Percentiles rank a stretch among this genome's conserved stretches.
Conservation (phyloP, 2,113 vertebrate genomes). For the Bufo gargarizans region DNA sequence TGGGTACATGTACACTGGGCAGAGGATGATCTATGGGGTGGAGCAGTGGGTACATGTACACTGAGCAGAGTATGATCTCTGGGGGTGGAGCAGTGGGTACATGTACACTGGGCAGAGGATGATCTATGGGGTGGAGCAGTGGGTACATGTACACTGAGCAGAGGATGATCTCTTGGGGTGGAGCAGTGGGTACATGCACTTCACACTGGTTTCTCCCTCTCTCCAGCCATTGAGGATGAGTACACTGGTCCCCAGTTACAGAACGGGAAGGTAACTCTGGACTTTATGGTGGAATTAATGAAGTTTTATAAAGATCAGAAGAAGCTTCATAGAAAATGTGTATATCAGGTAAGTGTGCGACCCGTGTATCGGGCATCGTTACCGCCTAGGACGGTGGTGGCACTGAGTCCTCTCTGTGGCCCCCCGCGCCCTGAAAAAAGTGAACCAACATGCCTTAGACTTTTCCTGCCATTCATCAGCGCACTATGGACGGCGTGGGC, state of each 20-base stretch:
- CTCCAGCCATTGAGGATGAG: constrained; percentile 89
- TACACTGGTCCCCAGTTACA: constrained; percentile 90
- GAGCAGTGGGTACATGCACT: neutral
- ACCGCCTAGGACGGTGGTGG: too few relatives aligned
- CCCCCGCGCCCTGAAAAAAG: too few relatives aligned
- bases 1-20: neutral
- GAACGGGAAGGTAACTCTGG: constrained; percentile 82
- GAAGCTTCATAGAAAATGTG: constrained; percentile 93
- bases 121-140: neutral
- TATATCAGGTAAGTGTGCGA: constrained; percentile 82
- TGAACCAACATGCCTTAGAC: too few relatives aligned
- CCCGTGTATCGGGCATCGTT: too few relatives aligned
- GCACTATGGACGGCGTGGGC: too few relatives aligned
- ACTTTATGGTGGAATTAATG: constrained; percentile 94
- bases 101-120: neutral
- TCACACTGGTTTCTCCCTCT: neutral
- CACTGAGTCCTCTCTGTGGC: too few relatives aligned
- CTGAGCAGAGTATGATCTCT: neutral
- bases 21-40: neutral
- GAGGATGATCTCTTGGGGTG: neutral
- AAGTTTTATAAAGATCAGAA: constrained; percentile 93
- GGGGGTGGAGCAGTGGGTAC: neutral
- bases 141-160: neutral
- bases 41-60: neutral
- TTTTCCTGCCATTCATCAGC: too few relatives aligned